These are phyloP conservation scores for Urocolius indicus DNA, from an alignment of 2,113 vertebrate species.

Conservation along the genomic window DNA sequence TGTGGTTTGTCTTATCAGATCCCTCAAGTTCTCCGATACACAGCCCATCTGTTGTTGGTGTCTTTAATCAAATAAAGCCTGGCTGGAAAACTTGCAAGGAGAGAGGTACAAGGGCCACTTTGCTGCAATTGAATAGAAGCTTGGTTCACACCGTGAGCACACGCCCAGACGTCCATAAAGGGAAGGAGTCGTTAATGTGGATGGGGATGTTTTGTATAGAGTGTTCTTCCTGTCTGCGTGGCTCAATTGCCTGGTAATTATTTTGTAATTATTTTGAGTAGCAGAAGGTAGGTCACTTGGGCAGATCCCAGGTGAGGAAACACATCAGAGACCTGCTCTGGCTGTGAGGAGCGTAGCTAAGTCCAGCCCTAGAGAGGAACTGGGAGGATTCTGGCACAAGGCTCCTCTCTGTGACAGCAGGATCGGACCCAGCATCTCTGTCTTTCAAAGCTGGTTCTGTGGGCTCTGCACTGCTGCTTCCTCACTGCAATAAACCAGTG, in stretches of 20 bases:
- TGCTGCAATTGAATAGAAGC: not conserved
- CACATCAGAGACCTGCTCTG: not conserved
- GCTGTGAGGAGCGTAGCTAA: fast-evolving
- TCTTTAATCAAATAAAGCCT: not conserved
- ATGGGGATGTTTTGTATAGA: not conserved
- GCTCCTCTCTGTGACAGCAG: not conserved
- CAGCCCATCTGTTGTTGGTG: fast-evolving
- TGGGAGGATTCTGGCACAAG: not conserved
- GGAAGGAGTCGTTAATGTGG: not conserved
- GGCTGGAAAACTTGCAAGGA: not conserved
- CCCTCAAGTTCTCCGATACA: not conserved
- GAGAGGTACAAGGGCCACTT: not conserved
- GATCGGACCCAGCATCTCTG: not conserved
- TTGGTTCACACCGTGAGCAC: not conserved
- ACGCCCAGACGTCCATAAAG: not conserved
- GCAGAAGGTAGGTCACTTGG: not conserved
- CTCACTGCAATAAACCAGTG: not conserved
- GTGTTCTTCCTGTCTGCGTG: not conserved
- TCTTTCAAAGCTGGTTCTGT: not conserved
- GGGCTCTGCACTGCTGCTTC: not conserved
- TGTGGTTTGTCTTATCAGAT: not conserved
- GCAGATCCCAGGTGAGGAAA: not conserved
- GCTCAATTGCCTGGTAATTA: not conserved
- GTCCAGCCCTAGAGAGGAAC: not conserved
- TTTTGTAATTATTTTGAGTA: not conserved